Percentiles rank a stretch among this genome's conserved stretches.
phyloP scores from a whole-genome alignment of 2,888 invertebrate genomes.

The Lithophane leautieri region DNA sequence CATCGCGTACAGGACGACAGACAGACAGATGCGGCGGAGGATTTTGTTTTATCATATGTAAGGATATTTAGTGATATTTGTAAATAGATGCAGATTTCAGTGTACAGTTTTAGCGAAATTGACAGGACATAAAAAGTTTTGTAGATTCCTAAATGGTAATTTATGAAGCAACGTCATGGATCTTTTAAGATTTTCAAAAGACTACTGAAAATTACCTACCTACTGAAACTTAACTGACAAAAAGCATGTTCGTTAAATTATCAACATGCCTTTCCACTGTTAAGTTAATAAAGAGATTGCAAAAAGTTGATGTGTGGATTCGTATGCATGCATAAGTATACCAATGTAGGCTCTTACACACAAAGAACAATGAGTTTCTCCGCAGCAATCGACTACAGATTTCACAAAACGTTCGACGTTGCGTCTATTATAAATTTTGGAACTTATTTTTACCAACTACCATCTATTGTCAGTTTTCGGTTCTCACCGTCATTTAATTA shows the following conservation, averaged over 20 bases:
- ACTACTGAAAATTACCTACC: neutral
- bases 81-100: neutral
- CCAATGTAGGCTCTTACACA: constrained; percentile 43
- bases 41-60: too few relatives aligned
- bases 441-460: constrained; percentile 79
- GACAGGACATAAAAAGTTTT: neutral
- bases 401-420: constrained; percentile 74
- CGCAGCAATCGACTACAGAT: constrained; percentile 68
- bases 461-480: constrained; percentile 85
- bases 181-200: neutral
- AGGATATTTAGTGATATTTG: too few relatives aligned
- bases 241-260: neutral
- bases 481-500: constrained; percentile 88
- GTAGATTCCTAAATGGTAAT: neutral
- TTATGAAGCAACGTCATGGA: neutral
- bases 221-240: neutral
- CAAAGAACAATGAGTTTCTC: constrained; percentile 73
- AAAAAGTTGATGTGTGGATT: constrained; percentile 52
- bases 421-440: constrained; percentile 73
- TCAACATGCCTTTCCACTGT: neutral
- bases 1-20: too few relatives aligned
- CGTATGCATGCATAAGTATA: constrained; percentile 45
- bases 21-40: too few relatives aligned
- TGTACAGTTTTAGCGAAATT: neutral
- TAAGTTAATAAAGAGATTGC: constrained; percentile 18